Base-by-base conservation (phyloP, 2,888 invertebrate species). In the Autographa pulchrina region DNA sequence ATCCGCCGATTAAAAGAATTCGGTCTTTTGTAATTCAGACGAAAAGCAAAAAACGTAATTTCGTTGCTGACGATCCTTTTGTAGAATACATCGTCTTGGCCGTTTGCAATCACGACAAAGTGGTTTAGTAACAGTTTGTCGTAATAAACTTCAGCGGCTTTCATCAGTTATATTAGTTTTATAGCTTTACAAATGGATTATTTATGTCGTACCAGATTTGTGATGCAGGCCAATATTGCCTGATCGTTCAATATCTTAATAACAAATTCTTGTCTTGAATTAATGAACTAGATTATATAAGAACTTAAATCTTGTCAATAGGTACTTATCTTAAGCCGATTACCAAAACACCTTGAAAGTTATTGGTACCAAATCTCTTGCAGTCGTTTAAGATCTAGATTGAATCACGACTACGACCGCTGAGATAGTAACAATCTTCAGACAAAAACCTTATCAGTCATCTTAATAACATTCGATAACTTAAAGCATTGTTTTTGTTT, bases 401-500 rank as follows among this genome's bases (percentile, higher is more conserved):
- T 77, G 64, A 63, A 62, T 73, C 72, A 64, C 72, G 72, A 68
- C 80, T 76, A 71, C 54, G 32, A 65, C 62, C 11, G 38, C 67
- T 54, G 43, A 59, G 76, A 72, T 74, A 75, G 63, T 35, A 74
- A 66, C 62, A 68, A 75, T 76, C 70, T 70, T 25, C 35, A 78
- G 74, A 79, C 74, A 43, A 63, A 74, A 69, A 62, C 16, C 60
- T 71, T 78, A 80, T 80, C 78, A 67, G 68, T 65, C 72, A 71
- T 74, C 72, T 77, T 70, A 77, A 78, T 75, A 75, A 75, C 68
- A 78, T 70, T 75, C 69, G 70, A 80, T 82, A 78, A 72, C 38
- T 74, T 38, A 60, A 71, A 68, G 48, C 65, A 73, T 75, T 83
- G 75, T 83, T 77, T 58, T 76, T 81, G 79, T 82, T 81, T 81